These are phyloP conservation scores for Hesperia comma DNA, from an alignment of 2,888 invertebrate species.

Conservation along the genomic window DNA sequence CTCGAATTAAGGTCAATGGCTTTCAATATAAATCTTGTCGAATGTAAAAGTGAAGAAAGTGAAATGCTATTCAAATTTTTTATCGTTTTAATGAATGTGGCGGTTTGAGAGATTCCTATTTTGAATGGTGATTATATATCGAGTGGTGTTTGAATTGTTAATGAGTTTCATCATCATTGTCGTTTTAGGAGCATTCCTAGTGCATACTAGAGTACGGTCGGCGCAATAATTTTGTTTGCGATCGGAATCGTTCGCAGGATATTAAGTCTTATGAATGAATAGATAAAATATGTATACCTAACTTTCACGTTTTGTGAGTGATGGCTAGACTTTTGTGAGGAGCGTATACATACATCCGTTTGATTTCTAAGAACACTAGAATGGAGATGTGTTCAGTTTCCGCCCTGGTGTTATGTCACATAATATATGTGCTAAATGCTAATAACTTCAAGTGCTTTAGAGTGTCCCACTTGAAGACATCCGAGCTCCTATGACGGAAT, in stretches of 20 bases:
- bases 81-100: conserved; percentile 4
- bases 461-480: conserved; percentile 52
- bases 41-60: conserved; percentile 37
- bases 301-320: conserved; percentile 20
- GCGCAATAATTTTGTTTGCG: conserved; percentile 4
- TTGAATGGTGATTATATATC: neutral
- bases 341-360: conserved; percentile 39
- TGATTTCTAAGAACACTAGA: conserved; percentile 51
- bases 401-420: conserved; percentile 60
- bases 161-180: conserved; percentile 22
- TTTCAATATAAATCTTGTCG: conserved; percentile 25
- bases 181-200: conserved; percentile 19
- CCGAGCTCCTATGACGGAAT: conserved; percentile 2
- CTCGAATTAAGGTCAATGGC: conserved; percentile 17
- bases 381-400: conserved; percentile 35
- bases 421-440: no score
- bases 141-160: conserved; percentile 13
- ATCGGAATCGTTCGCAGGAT: neutral
- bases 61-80: conserved; percentile 30
- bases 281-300: conserved; percentile 13
- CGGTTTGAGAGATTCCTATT: neutral
- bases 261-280: conserved; percentile 16
- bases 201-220: conserved; percentile 24
- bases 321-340: conserved; percentile 5
- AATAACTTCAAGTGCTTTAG: conserved; percentile 65